Conservation (phyloP, 2,797 vertebrate species). For the Microchirus variegatus region DNA sequence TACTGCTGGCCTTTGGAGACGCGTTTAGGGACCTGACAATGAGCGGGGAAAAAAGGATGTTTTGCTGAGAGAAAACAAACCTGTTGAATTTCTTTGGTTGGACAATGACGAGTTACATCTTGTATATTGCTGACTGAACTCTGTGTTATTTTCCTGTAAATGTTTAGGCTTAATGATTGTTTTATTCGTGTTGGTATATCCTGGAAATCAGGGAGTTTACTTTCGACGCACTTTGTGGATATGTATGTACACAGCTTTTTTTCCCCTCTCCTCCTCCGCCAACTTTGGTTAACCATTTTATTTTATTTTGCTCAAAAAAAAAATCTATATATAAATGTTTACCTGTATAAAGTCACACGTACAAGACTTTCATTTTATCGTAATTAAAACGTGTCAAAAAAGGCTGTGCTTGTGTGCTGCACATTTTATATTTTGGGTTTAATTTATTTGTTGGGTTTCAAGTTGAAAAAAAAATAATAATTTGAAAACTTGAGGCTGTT, state of each 20-base stretch:
- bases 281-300: slow-evolving; percentile 95
- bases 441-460: slow-evolving; percentile 25
- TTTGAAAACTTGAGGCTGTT: slow-evolving; percentile 12
- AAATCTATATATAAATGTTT: slow-evolving; percentile 97
- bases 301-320: slow-evolving; percentile 93
- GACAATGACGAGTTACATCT: slow-evolving; percentile 85
- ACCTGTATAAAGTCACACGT: slow-evolving; percentile 99
- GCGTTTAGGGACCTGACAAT: slow-evolving; percentile 52
- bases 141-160: slow-evolving; percentile 91
- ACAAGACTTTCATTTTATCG: slow-evolving; percentile 97
- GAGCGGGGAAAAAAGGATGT: slow-evolving; percentile 58
- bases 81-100: slow-evolving; percentile 80
- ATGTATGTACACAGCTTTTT: slow-evolving; percentile 97
- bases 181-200: slow-evolving; percentile 93
- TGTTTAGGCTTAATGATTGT: slow-evolving; percentile 88
- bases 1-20: slow-evolving; percentile 53
- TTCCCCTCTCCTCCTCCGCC: slow-evolving; percentile 42
- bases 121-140: slow-evolving; percentile 90
- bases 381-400: slow-evolving; percentile 95
- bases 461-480: slow-evolving; percentile 4
- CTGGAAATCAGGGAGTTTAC: slow-evolving; percentile 98
- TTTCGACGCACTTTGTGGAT: slow-evolving; percentile 99
- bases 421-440: slow-evolving; percentile 57
- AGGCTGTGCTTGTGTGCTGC: slow-evolving; percentile 75
- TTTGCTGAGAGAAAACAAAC: slow-evolving; percentile 62